A percentile compares a stretch with the other conserved stretches of the same genome.
phyloP scores from a whole-genome alignment of 2,888 invertebrate species.

The Agrochola circellaris region DNA sequence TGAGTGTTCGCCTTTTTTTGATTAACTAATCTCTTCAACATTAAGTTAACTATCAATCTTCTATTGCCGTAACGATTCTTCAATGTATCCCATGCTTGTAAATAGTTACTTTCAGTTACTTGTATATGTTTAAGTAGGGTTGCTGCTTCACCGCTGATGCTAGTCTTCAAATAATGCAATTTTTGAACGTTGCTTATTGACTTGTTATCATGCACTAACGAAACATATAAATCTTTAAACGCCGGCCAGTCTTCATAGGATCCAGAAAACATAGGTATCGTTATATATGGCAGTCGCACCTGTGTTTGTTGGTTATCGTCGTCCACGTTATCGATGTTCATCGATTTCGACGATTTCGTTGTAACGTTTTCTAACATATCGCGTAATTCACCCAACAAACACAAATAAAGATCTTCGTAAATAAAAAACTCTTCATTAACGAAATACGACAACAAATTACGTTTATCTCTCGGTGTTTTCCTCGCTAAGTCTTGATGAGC shows the following conservation, averaged over 20 bases:
- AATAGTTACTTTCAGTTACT: no score
- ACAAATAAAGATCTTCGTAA: background rate
- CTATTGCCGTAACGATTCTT: background rate
- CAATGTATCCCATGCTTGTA: background rate
- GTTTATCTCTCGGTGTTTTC: background rate
- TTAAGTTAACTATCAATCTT: background rate
- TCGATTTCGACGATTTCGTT: background rate
- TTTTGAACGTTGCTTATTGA: no score
- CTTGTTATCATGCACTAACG: no score
- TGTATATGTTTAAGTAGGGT: no score
- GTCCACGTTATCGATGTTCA: background rate
- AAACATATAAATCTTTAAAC: no score
- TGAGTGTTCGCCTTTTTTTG: conserved; percentile 1
- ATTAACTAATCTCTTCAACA: background rate
- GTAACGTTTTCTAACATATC: background rate
- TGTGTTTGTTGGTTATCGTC: background rate
- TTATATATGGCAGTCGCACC: background rate
- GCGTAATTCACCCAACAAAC: conserved; percentile 5
- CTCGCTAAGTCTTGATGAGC: background rate
- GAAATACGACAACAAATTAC: background rate
- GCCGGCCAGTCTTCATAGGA: no score
- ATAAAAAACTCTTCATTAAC: background rate
- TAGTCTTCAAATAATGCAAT: no score
- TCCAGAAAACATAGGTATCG: background rate
- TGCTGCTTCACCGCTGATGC: no score